Conservation (phyloP, 2,797 vertebrate species). For the Enteromius treurensis region DNA sequence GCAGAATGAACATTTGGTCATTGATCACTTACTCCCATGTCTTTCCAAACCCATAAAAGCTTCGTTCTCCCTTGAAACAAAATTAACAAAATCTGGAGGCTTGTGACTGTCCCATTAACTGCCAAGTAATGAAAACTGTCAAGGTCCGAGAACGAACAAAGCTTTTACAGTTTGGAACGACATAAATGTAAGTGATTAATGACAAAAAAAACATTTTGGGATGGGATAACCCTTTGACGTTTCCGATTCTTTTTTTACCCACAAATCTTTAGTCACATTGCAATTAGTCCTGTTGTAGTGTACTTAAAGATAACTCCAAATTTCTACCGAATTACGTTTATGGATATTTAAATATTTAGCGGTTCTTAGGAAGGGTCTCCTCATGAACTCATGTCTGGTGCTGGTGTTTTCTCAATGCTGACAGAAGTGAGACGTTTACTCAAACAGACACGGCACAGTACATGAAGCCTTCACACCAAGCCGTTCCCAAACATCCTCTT, state of each 20-base stretch:
- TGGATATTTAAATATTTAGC: not conserved
- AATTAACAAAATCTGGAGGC: no score
- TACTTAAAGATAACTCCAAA: not conserved
- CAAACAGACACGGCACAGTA: conserved; percentile 43
- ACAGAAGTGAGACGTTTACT: conserved; percentile 41
- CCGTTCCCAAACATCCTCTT: conserved; percentile 23
- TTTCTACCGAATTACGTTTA: not conserved
- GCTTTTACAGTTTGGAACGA: no score
- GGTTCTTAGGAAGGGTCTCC: not conserved
- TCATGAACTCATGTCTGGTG: not conserved
- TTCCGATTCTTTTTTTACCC: not conserved
- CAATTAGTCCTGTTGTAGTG: not conserved
- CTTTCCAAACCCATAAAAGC: no score
- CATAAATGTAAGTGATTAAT: no score
- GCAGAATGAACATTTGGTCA: no score
- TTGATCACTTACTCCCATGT: no score
- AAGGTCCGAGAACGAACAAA: no score
- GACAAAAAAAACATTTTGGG: no score
- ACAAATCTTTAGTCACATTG: not conserved
- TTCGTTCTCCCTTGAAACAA: no score
- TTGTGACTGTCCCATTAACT: no score
- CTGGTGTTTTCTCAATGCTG: not conserved
- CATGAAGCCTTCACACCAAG: not conserved
- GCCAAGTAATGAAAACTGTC: no score
- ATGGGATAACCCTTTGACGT: not conserved